phyloP scores from a whole-genome alignment of 2,797 vertebrate genomes.

The Cottoperca gobio region DNA sequence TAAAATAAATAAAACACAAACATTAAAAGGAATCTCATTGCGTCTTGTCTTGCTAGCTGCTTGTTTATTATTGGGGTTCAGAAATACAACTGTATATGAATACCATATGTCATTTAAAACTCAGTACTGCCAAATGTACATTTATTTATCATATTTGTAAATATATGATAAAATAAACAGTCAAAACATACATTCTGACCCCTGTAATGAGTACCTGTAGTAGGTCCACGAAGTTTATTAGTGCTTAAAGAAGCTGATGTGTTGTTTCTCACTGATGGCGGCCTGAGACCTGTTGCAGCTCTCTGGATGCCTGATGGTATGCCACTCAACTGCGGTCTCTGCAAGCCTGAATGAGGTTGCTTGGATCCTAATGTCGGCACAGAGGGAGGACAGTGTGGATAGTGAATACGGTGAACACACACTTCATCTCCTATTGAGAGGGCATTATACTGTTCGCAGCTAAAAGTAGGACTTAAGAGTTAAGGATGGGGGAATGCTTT shows the following conservation, averaged over 20 bases:
- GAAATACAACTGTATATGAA: background rate
- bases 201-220: conserved; percentile 50
- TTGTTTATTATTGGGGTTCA: background rate
- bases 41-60: background rate
- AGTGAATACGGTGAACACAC: background rate
- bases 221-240: conserved; percentile 35
- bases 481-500: background rate
- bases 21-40: background rate
- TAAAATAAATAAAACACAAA: no score
- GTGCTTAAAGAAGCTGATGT: background rate
- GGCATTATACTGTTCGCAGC: background rate
- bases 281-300: conserved; percentile 35
- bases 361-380: conserved; percentile 54
- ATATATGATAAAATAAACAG: background rate
- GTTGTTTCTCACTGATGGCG: conserved; percentile 18
- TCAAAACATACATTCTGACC: background rate
- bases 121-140: background rate
- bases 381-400: background rate
- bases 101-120: background rate
- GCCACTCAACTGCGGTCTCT: conserved; percentile 25
- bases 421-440: background rate
- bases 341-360: conserved; percentile 44
- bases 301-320: conserved; percentile 46
- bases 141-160: background rate
- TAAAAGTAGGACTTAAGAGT: background rate